A percentile compares a stretch with the other conserved stretches of the same genome.
Evolutionary conservation across 64 coral and sea anemone species (phyloP).

Genomic region (Montipora cactus): DNA sequence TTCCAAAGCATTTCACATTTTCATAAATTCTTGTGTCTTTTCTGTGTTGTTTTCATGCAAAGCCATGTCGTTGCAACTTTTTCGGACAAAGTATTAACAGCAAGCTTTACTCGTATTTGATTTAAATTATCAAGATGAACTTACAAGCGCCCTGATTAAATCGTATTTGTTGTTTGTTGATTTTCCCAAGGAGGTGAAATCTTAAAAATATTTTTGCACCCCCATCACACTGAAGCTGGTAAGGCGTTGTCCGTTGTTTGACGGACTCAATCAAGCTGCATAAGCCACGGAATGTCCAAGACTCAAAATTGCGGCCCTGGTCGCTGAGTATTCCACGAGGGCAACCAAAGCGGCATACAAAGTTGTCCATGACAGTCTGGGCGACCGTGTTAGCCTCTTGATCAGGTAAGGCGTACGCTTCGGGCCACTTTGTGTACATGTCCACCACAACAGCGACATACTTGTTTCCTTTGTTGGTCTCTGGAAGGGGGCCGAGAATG

Average conservation of each 20-base stretch:
- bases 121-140: too few species aligned
- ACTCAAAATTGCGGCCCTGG: constrained; percentile 58
- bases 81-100: too few species aligned
- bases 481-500: constrained; percentile 37
- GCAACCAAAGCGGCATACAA: constrained; percentile 9
- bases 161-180: too few species aligned
- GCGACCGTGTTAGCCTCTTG: constrained; percentile 27
- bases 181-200: too few species aligned
- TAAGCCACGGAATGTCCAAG: constrained; percentile 19
- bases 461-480: constrained; percentile 39
- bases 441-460: constrained; percentile 67
- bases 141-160: too few species aligned
- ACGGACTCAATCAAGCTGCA: constrained; percentile 36
- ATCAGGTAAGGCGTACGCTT: constrained; percentile 45
- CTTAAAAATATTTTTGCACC: neutral
- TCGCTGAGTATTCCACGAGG: constrained; percentile 16
- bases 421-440: constrained; percentile 67
- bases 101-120: too few species aligned
- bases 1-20: too few species aligned
- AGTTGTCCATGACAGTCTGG: neutral
- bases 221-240: constrained; percentile 55
- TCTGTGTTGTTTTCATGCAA: too few species aligned
- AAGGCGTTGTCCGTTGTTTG: constrained; percentile 43
- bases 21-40: too few species aligned
- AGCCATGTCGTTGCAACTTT: too few species aligned